A percentile compares a stretch with the other conserved stretches of the same genome.
Evolutionary conservation across 2,113 vertebrate genomes (phyloP).

Genomic region (Sorex fumeus): DNA sequence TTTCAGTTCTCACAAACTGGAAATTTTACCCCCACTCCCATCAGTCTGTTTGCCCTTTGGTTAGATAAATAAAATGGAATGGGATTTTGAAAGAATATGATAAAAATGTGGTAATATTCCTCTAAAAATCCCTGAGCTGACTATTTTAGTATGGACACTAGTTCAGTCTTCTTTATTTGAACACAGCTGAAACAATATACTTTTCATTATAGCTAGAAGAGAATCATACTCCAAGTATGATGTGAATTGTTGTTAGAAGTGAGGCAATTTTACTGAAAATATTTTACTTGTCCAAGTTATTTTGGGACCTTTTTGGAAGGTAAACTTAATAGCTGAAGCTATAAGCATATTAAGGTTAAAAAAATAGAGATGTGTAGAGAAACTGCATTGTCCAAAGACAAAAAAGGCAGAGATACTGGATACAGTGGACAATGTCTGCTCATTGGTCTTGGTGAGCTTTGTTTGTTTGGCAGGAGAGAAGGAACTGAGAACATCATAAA

Average conservation of each 20-base stretch:
- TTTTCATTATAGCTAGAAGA: neutral
- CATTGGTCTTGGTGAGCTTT: neutral
- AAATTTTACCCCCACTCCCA: constrained; percentile 40
- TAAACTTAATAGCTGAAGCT: constrained; percentile 12
- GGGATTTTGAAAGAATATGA: constrained; percentile 31
- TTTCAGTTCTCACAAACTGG: neutral
- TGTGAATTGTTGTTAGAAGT: constrained; percentile 5
- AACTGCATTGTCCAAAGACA: neutral
- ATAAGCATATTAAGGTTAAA: neutral
- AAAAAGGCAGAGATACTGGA: constrained; percentile 11
- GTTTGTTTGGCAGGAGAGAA: constrained; percentile 16
- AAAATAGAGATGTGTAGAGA: neutral
- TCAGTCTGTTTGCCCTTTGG: neutral
- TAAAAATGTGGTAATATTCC: neutral
- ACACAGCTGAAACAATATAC: neutral
- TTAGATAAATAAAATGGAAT: constrained; percentile 34
- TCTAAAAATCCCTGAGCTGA: neutral
- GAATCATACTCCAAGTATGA: constrained; percentile 24
- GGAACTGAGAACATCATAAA: constrained; percentile 45
- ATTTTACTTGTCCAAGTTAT: neutral
- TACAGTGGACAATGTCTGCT: neutral
- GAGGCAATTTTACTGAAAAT: neutral
- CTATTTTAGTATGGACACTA: neutral
- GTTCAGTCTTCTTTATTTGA: neutral
- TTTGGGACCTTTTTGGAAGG: neutral